Base-by-base conservation (phyloP, 1,140 invertebrate genomes). In the Drosophila erecta region DNA sequence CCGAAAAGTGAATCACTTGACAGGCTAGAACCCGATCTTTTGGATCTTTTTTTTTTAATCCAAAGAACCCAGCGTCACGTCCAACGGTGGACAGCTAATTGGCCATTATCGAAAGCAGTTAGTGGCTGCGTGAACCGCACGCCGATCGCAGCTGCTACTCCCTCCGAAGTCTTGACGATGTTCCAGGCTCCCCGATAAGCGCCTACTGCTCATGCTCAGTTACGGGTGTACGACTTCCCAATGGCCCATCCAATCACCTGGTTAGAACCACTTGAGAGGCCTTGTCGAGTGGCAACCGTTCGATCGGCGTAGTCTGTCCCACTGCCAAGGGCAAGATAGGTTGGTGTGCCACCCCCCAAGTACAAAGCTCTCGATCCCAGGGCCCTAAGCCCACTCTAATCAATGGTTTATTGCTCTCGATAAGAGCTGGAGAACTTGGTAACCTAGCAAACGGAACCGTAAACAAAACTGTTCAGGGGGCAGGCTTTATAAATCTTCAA, bases 51-150 rank as follows among this genome's bases (percentile, higher is more conserved):
- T n/a, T n/a, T n/a, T n/a, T n/a, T n/a, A 64, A 79, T 53, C 38
- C 5, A 40, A 53, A 41, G 50, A 40, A 14, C 15, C 17, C 10
- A 47, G 33, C 69, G 78, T 71, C 78, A 71, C 44, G 50, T 17
- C 41, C 64, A 87, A 85, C 75, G 74, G 53, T 81, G 51, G 62
- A 38, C 41, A n/a, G 8, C 10, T 24, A 69, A 67, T 58, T 46
- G 51, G 46, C 14, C 50, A 56, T 66, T 78, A 85, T 85, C 83
- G 37, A 75, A 81, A 87, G 35, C 83, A 85, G 77, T 69, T 66
- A 57, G 56, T 55, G 70, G 49, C 20, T 57, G 66, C 81, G 81
- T 85, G 81, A 74, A 74, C 65, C 44, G 24, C 33, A 38, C 20
- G 44, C 35, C 30, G 14, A 38, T 62, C 37, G 24, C 15, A 2